A percentile compares a stretch with the other conserved stretches of the same genome.
These are phyloP conservation scores for Porites cylindrica DNA, from an alignment of 92 coral and sea anemone genomes.

Conservation along the genomic window DNA sequence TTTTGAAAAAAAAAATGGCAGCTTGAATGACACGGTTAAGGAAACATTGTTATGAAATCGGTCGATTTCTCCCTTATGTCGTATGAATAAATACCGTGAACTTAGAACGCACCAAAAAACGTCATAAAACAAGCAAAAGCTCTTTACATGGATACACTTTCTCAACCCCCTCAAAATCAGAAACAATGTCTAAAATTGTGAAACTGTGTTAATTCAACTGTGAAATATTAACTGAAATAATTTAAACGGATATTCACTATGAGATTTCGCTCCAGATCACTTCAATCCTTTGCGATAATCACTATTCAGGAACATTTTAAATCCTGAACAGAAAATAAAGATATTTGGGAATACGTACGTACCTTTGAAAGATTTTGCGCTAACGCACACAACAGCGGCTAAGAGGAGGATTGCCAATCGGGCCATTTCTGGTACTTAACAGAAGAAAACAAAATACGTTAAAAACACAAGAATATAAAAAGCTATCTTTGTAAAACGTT, in stretches of 20 bases:
- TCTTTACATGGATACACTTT: too few relatives aligned
- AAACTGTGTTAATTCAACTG: conserved; percentile 12
- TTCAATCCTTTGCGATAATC: conserved; percentile 46
- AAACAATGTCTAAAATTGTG: background rate
- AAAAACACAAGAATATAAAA: background rate
- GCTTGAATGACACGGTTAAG: background rate
- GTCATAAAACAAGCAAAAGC: too few relatives aligned
- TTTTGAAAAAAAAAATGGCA: too few relatives aligned
- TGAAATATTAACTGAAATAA: conserved; percentile 40
- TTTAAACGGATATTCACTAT: background rate
- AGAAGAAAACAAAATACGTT: background rate
- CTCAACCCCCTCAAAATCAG: background rate
- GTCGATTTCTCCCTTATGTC: conserved; percentile 16
- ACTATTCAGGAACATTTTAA: background rate
- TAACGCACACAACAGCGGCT: conserved; percentile 91
- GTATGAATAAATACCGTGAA: background rate
- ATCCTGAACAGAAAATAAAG: background rate
- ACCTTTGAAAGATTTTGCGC: conserved; percentile 88
- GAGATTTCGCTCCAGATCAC: conserved; percentile 43
- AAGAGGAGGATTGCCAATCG: conserved; percentile 75
- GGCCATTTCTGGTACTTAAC: conserved; percentile 76
- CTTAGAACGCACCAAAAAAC: background rate
- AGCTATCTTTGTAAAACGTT: background rate
- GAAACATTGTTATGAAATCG: conserved; percentile 28
- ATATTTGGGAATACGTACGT: conserved; percentile 40